Conservation (phyloP, 2,113 vertebrate genomes). For the Lampris incognitus region DNA sequence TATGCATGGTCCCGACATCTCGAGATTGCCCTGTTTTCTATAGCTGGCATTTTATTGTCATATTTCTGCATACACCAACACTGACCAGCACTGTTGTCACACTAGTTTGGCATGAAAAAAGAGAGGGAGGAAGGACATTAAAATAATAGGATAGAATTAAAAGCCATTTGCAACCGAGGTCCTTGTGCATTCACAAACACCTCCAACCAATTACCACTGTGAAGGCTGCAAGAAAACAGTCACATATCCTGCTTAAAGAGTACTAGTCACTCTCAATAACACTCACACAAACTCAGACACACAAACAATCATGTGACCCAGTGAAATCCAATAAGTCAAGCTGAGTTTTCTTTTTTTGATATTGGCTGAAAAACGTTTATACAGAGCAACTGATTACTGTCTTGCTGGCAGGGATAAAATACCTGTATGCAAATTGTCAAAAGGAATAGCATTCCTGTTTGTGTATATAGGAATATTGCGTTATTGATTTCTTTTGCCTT, state of each 20-base stretch:
- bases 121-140: not conserved
- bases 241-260: constrained; percentile 32
- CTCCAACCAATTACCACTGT: constrained; percentile 14
- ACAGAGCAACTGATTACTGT: constrained; percentile 30
- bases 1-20: too few relatives aligned
- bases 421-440: constrained; percentile 14
- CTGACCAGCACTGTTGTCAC: too few relatives aligned
- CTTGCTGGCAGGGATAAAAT: constrained; percentile 1
- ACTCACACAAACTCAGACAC: constrained; percentile 4
- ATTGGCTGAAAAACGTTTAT: constrained; percentile 10
- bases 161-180: not conserved
- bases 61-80: too few relatives aligned
- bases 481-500: not conserved
- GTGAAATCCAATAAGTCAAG: constrained; percentile 31
- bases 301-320: not conserved
- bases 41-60: too few relatives aligned
- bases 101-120: constrained; percentile 1
- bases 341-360: constrained; percentile 1
- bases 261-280: constrained; percentile 18
- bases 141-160: not conserved
- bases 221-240: constrained; percentile 5
- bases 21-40: too few relatives aligned
- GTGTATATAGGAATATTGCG: not conserved
- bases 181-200: constrained; percentile 1
- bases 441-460: constrained; percentile 8